Evolutionary conservation across 2,797 vertebrate genomes (phyloP).

Genomic region (Lophotriccus pileatus): DNA sequence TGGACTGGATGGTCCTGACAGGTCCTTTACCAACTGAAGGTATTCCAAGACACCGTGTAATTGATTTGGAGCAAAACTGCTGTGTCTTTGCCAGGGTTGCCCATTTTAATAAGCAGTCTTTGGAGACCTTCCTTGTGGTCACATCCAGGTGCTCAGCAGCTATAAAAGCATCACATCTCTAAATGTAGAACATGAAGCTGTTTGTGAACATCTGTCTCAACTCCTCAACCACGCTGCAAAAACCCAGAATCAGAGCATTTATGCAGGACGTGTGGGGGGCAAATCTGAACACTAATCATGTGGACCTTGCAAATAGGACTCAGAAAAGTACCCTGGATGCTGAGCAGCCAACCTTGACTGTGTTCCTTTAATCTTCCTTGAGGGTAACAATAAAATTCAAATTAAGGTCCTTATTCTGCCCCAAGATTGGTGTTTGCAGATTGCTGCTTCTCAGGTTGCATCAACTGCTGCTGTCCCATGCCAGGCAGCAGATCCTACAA

Average conservation of each 20-base stretch:
- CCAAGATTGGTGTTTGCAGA: background rate
- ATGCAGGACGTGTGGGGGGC: background rate
- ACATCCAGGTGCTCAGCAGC: background rate
- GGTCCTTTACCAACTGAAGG: background rate
- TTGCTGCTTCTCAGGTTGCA: background rate
- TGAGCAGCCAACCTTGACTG: background rate
- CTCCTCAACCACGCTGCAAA: background rate
- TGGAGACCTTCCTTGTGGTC: background rate
- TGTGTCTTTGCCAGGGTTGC: background rate
- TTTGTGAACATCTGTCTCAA: background rate
- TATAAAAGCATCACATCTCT: background rate
- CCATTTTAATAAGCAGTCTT: background rate
- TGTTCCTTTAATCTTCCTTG: background rate
- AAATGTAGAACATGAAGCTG: background rate
- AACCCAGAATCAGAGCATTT: background rate
- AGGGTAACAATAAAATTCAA: slow-evolving; percentile 23
- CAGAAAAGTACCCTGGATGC: background rate
- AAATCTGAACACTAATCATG: background rate
- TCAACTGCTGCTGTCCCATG: background rate
- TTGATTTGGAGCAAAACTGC: background rate
- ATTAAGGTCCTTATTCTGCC: background rate
- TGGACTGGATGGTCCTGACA: background rate
- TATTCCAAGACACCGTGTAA: background rate
- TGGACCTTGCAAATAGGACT: background rate
- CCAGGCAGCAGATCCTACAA: background rate